Percentiles rank a stretch among this genome's conserved stretches.
phyloP scores from a whole-genome alignment of 2,113 vertebrate genomes.

The Myanophis thanlyinensis region DNA sequence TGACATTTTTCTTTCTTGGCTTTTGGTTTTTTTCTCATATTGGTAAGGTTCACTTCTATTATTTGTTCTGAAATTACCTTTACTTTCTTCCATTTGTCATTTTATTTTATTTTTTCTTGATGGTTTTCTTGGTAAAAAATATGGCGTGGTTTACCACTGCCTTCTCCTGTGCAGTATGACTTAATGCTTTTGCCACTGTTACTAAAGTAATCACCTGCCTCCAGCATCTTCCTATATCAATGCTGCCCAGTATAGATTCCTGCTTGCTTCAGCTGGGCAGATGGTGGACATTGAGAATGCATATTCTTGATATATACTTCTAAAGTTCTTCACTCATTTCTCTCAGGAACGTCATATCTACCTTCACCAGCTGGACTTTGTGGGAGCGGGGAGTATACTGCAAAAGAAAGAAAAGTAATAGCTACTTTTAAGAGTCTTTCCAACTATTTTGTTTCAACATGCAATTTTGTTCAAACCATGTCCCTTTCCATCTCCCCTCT shows the following conservation, averaged over 20 bases:
- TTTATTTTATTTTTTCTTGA: background rate
- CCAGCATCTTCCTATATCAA: background rate
- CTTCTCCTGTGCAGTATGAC: background rate
- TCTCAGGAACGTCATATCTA: background rate
- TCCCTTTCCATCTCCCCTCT: background rate
- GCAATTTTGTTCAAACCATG: background rate
- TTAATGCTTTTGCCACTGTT: background rate
- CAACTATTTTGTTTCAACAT: background rate
- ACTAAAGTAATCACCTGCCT: background rate
- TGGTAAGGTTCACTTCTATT: background rate
- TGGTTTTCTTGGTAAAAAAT: background rate
- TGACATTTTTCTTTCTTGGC: background rate
- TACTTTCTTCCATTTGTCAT: background rate
- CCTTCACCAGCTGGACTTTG: background rate
- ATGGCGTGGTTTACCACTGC: background rate
- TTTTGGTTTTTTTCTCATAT: background rate
- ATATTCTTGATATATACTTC: background rate
- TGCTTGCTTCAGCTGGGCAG: background rate
- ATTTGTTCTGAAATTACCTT: background rate
- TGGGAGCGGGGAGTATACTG: background rate
- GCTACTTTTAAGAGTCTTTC: background rate
- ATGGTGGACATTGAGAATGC: background rate
- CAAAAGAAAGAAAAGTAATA: background rate
- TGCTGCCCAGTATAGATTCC: background rate
- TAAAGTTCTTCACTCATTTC: background rate